Percentiles rank a stretch among this genome's conserved stretches.
Evolutionary conservation across 2,113 vertebrate genomes (phyloP).

Genomic region (Campylorhamphus procurvoides): DNA sequence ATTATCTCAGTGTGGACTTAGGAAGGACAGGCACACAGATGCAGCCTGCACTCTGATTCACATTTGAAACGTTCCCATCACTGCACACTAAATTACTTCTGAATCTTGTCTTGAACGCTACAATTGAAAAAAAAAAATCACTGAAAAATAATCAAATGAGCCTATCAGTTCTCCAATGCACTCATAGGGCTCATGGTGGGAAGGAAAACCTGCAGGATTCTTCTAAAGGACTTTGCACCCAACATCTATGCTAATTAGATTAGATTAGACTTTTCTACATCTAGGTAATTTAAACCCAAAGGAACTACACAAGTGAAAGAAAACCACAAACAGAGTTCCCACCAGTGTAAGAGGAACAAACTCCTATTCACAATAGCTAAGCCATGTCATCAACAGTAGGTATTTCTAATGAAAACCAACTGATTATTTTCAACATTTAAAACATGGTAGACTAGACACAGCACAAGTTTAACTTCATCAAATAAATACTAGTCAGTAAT

Average conservation of each 20-base stretch:
- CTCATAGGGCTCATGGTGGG: neutral
- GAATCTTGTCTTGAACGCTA: neutral
- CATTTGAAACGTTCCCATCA: neutral
- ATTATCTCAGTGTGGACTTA: no score
- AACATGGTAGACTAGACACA: neutral
- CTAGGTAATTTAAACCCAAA: neutral
- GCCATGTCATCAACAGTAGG: neutral
- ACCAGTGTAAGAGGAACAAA: neutral
- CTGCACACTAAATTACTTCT: neutral
- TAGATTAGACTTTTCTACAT: neutral
- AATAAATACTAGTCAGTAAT: neutral
- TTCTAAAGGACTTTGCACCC: neutral
- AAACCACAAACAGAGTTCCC: neutral
- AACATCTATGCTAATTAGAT: neutral
- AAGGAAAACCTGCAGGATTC: neutral
- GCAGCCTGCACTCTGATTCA: neutral
- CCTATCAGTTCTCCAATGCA: neutral
- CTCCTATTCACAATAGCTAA: neutral
- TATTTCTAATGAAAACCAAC: neutral
- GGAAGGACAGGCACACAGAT: neutral
- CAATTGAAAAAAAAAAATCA: neutral
- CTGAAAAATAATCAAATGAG: neutral
- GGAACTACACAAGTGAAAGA: neutral
- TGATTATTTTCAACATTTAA: neutral
- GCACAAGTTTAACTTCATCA: neutral